phyloP scores from a whole-genome alignment of 1,140 invertebrate species.

The Apis cerana region DNA sequence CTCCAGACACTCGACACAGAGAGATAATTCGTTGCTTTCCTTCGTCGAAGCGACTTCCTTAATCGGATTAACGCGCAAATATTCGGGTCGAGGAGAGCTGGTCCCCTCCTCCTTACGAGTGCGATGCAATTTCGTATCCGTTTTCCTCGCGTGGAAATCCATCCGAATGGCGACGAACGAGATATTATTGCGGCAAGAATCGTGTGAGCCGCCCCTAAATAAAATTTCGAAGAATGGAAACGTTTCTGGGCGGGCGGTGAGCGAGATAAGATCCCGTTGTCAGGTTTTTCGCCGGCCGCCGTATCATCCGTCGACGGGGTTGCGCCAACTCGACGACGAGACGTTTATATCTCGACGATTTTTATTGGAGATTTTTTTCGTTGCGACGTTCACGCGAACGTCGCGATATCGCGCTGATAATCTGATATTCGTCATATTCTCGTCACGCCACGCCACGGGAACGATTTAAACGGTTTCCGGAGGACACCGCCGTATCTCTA shows the following conservation, averaged over 20 bases:
- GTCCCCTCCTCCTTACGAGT: slow-evolving; percentile 23
- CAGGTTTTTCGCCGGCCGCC: not conserved
- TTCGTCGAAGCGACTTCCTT: slow-evolving; percentile 39
- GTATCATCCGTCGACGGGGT: not conserved
- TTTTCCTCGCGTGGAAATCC: slow-evolving; percentile 38
- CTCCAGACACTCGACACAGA: not conserved
- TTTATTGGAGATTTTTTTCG: slow-evolving; percentile 2
- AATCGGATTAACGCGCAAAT: slow-evolving; percentile 76
- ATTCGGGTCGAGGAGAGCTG: slow-evolving; percentile 68
- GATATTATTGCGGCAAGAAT: slow-evolving; percentile 41
- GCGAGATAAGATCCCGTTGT: not conserved
- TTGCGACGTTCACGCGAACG: slow-evolving; percentile 4
- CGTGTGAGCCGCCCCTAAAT: slow-evolving; percentile 3
- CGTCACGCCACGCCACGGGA: not conserved
- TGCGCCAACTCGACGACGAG: not conserved
- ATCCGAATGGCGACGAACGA: slow-evolving; percentile 21
- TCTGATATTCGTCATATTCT: slow-evolving; percentile 15
- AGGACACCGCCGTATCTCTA: not conserved
- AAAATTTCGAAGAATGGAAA: slow-evolving; percentile 28
- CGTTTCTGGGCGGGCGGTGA: not conserved
- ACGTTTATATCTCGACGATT: slow-evolving; percentile 19
- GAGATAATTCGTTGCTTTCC: slow-evolving; percentile 3
- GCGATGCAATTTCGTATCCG: slow-evolving; percentile 49
- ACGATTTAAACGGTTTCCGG: not conserved
- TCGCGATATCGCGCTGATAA: slow-evolving; percentile 12